phyloP scores from a whole-genome alignment of 1,140 invertebrate species.

The Nomia melanderi region DNA sequence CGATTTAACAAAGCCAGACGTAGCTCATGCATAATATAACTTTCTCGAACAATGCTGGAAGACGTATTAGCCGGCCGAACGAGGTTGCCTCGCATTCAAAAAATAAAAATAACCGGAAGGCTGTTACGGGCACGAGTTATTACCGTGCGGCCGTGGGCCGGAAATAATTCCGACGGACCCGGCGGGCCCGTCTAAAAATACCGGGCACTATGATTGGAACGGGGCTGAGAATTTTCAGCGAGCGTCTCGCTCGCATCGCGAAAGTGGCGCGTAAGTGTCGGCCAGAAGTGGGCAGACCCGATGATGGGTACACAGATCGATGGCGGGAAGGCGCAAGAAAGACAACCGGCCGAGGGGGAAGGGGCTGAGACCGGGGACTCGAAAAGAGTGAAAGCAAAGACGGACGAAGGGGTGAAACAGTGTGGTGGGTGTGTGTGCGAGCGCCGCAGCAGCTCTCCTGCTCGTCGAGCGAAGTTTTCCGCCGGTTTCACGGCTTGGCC shows the following conservation, averaged over 20 bases:
- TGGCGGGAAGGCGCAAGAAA: constrained; percentile 19
- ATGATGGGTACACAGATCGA: constrained; percentile 49
- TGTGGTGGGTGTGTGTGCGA: not conserved
- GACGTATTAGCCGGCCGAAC: too few species aligned
- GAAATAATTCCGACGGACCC: not conserved
- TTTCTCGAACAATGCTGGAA: too few species aligned
- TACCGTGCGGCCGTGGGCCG: not conserved
- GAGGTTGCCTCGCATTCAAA: too few species aligned
- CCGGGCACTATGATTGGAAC: not conserved
- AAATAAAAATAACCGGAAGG: not conserved
- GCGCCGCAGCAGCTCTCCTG: not conserved
- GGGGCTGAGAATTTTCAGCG: constrained; percentile 15
- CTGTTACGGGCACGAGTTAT: not conserved
- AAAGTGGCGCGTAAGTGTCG: constrained; percentile 15
- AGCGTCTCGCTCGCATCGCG: not conserved
- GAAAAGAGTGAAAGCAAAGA: not conserved
- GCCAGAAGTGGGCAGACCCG: constrained; percentile 9
- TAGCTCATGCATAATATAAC: too few species aligned
- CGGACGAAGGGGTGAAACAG: not conserved
- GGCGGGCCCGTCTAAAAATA: not conserved
- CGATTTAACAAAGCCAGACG: too few species aligned
- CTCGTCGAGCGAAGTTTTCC: constrained; percentile 37
- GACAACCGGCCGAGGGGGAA: constrained; percentile 4
- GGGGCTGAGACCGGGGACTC: not conserved
- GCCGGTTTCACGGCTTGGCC: constrained; percentile 40